Evolutionary conservation across 2,797 vertebrate genomes (phyloP).

Genomic region (Alectoris magna): DNA sequence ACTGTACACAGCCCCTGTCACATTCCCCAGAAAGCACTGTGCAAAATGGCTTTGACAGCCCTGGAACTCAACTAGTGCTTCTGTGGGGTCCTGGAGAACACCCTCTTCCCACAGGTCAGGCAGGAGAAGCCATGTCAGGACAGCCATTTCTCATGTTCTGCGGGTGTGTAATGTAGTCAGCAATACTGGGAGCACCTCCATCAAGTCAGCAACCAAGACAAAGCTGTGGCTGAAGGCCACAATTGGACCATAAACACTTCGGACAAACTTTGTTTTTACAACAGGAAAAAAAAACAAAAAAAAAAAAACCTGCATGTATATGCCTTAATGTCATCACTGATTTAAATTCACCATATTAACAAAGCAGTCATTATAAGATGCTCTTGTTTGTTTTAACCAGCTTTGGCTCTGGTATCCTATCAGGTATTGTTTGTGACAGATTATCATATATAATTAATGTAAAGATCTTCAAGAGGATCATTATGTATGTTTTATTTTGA

Average conservation of each 20-base stretch:
- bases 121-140: neutral
- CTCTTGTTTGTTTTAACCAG: neutral
- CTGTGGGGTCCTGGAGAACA: neutral
- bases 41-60: neutral
- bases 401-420: neutral
- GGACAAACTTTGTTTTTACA: fast-evolving
- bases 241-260: neutral
- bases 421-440: neutral
- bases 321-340: neutral
- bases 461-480: constrained; percentile 28
- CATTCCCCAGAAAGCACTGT: fast-evolving
- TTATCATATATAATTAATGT: constrained; percentile 41
- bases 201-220: neutral
- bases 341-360: neutral
- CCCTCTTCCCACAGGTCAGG: neutral
- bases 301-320: neutral
- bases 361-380: neutral
- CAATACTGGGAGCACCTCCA: neutral
- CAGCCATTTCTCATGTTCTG: fast-evolving
- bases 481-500: constrained; percentile 26
- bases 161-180: neutral
- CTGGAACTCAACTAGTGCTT: neutral
- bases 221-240: neutral
- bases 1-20: neutral
- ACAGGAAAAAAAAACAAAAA: neutral